These are phyloP conservation scores for Xenopus petersii DNA, from an alignment of 2,797 vertebrate genomes.

Conservation along the genomic window DNA sequence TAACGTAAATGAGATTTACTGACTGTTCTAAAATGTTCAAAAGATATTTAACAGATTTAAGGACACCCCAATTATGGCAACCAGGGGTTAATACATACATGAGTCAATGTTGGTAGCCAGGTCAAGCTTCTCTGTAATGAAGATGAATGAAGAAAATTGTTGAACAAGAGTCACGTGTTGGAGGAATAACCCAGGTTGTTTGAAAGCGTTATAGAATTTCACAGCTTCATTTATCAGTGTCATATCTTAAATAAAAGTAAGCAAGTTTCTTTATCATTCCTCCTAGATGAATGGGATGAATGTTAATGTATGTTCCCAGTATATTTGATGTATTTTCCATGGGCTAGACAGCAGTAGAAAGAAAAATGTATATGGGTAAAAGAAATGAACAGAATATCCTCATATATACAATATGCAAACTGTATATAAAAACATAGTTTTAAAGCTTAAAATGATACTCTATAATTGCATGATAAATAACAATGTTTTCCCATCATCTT, in stretches of 20 bases:
- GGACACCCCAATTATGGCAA: not conserved
- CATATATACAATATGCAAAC: too few species aligned
- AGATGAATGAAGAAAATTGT: slow-evolving; percentile 84
- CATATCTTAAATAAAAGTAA: slow-evolving; percentile 84
- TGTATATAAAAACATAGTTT: too few species aligned
- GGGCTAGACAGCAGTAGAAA: too few species aligned
- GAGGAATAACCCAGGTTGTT: slow-evolving; percentile 66
- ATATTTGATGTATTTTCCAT: too few species aligned
- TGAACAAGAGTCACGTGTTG: slow-evolving; percentile 64
- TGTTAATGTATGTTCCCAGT: slow-evolving; percentile 68
- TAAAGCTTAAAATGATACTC: too few species aligned
- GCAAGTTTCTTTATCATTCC: slow-evolving; percentile 71
- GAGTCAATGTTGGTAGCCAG: slow-evolving; percentile 65
- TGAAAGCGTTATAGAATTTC: slow-evolving; percentile 68
- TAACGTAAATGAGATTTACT: too few species aligned
- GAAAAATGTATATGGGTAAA: too few species aligned
- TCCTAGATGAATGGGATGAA: slow-evolving; percentile 86
- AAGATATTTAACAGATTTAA: not conserved
- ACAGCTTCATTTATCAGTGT: slow-evolving; percentile 81
- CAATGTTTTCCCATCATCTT: too few species aligned
- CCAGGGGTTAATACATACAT: slow-evolving; percentile 6
- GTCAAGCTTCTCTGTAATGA: slow-evolving; percentile 79
- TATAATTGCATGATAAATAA: too few species aligned
- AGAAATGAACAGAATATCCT: too few species aligned
- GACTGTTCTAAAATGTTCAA: too few species aligned